Evolutionary conservation across 2,113 vertebrate genomes (phyloP).

Genomic region (Callorhinus ursinus): DNA sequence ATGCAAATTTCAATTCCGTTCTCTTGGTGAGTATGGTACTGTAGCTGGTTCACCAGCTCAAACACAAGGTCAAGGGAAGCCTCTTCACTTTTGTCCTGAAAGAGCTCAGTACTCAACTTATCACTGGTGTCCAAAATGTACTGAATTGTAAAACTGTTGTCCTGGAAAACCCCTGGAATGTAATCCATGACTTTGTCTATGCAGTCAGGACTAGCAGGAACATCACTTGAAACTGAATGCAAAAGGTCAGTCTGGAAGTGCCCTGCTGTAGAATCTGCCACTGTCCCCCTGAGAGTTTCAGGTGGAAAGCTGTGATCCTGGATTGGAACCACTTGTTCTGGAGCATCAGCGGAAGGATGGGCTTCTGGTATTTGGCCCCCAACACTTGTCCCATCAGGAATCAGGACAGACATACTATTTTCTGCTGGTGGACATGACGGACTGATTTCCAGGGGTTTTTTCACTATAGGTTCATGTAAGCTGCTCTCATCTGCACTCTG

Average conservation of each 20-base stretch:
- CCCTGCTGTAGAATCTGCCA: constrained; percentile 78
- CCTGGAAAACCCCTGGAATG: constrained; percentile 86
- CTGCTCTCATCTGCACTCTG: constrained; percentile 84
- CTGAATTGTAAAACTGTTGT: constrained; percentile 86
- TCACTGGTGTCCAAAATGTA: constrained; percentile 84
- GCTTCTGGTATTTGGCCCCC: constrained; percentile 79
- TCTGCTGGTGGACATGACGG: constrained; percentile 88
- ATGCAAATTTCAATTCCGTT: constrained; percentile 95
- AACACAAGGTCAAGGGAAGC: constrained; percentile 98
- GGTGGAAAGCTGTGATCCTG: constrained; percentile 83
- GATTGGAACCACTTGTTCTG: constrained; percentile 80
- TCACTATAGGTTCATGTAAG: constrained; percentile 91
- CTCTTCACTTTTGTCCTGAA: constrained; percentile 98
- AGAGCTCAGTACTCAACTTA: constrained; percentile 90
- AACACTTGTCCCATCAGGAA: constrained; percentile 80
- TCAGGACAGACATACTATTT: constrained; percentile 83
- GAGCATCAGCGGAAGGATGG: constrained; percentile 77
- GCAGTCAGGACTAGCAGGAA: constrained; percentile 86
- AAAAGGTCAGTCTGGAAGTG: constrained; percentile 87
- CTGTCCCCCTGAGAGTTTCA: constrained; percentile 82
- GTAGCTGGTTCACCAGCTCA: constrained; percentile 97
- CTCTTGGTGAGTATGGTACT: constrained; percentile 97
- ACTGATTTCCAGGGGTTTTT: constrained; percentile 90
- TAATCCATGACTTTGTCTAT: constrained; percentile 90
- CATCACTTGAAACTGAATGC: constrained; percentile 81